phyloP scores from a whole-genome alignment of 2,113 vertebrate species.

The Otocyon megalotis region DNA sequence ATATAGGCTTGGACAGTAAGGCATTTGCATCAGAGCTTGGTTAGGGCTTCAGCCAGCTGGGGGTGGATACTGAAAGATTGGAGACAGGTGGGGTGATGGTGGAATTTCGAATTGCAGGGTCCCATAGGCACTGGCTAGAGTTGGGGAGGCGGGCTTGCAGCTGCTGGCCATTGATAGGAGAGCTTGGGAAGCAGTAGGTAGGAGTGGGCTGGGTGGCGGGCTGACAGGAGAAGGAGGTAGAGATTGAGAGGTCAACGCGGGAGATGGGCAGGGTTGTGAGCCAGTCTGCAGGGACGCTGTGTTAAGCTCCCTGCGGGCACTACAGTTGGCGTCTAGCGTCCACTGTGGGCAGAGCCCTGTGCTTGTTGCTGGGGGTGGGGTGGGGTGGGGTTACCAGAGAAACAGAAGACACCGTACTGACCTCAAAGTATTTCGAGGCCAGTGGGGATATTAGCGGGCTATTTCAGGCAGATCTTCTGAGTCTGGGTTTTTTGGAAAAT shows the following conservation, averaged over 20 bases:
- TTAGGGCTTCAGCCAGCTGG: not conserved
- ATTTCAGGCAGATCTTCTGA: conserved; percentile 46
- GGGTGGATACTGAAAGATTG: not conserved
- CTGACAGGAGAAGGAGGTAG: not conserved
- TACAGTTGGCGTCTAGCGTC: not conserved
- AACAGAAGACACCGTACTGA: not conserved
- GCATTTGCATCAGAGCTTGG: conserved; percentile 44
- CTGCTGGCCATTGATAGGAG: not conserved
- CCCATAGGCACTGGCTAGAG: not conserved
- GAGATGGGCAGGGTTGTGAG: not conserved
- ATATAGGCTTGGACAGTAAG: conserved; percentile 60
- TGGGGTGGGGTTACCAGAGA: not conserved
- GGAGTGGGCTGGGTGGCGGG: conserved; percentile 17
- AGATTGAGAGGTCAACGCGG: not conserved
- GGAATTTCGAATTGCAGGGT: not conserved
- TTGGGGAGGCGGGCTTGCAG: not conserved
- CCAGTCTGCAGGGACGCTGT: not conserved
- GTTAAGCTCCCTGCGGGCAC: not conserved
- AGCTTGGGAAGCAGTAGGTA: not conserved
- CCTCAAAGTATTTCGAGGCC: conserved; percentile 10
- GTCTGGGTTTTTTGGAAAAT: conserved; percentile 46
- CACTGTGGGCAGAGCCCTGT: not conserved
- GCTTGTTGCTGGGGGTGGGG: not conserved
- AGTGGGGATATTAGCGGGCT: not conserved
- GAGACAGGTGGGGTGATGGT: not conserved